phyloP scores from a whole-genome alignment of 2,888 invertebrate species.

The Rugalucina vietnamica region DNA sequence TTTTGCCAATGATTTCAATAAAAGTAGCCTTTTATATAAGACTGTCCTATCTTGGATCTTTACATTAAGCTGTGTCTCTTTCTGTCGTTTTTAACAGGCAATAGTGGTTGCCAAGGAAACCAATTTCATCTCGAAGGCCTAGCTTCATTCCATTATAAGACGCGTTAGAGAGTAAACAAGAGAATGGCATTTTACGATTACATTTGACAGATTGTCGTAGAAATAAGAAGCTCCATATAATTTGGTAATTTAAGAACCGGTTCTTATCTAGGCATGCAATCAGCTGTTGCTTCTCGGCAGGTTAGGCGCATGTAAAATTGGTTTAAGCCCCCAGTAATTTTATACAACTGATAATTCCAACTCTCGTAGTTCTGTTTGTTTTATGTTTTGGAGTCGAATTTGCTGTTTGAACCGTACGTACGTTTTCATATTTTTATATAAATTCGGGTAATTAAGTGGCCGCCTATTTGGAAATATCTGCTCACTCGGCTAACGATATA shows the following conservation, averaged over 20 bases:
- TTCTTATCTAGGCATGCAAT: background rate
- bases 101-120: background rate
- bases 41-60: background rate
- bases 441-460: too few relatives aligned
- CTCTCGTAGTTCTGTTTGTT: too few relatives aligned
- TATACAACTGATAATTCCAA: too few relatives aligned
- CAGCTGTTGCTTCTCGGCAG: too few relatives aligned
- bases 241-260: background rate
- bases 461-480: too few relatives aligned
- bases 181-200: slow-evolving; percentile 1
- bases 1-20: too few relatives aligned
- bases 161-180: background rate
- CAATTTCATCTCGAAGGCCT: background rate
- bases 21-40: too few relatives aligned
- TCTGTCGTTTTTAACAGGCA: background rate
- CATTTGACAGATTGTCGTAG: background rate
- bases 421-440: too few relatives aligned
- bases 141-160: background rate
- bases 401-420: too few relatives aligned
- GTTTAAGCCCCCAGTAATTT: background rate
- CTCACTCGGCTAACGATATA: too few relatives aligned
- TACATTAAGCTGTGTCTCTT: background rate
- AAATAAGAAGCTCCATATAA: background rate
- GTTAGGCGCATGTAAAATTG: too few relatives aligned
- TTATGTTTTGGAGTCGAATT: too few relatives aligned